These are phyloP conservation scores for Cryptophagus acutangulus DNA, from an alignment of 2,888 invertebrate genomes.

Conservation along the genomic window DNA sequence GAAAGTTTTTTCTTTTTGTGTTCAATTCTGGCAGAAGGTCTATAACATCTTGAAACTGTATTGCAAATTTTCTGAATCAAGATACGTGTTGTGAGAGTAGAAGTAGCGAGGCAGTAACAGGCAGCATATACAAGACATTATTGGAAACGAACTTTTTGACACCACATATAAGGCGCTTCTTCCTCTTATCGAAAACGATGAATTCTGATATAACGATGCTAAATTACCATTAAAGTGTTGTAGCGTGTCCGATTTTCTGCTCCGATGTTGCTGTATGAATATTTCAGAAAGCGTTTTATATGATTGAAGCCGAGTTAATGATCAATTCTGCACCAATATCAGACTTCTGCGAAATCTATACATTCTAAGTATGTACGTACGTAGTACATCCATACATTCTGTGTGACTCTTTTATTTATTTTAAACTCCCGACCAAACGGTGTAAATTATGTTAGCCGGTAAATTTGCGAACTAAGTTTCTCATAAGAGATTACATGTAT, in stretches of 20 bases:
- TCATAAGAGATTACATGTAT: no score
- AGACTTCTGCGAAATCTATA: no score
- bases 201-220: conserved; percentile 9
- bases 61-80: conserved; percentile 16
- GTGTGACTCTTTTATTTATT: no score
- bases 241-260: no score
- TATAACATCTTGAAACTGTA: conserved; percentile 11
- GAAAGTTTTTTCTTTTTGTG: no score
- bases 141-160: conserved; percentile 6
- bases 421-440: no score
- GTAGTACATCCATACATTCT: no score
- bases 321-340: no score
- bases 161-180: conserved; percentile 9
- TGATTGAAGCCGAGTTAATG: conserved; percentile 3
- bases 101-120: neutral
- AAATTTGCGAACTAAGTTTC: no score
- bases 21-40: conserved; percentile 7
- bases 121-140: conserved; percentile 7
- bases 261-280: no score
- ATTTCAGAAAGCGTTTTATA: conserved; percentile 4
- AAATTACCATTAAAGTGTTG: conserved; percentile 8
- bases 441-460: no score
- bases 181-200: conserved; percentile 7
- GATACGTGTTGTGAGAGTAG: conserved; percentile 8
- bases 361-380: no score